phyloP scores from a whole-genome alignment of 2,113 vertebrate genomes.

The Myxocyprinus asiaticus region DNA sequence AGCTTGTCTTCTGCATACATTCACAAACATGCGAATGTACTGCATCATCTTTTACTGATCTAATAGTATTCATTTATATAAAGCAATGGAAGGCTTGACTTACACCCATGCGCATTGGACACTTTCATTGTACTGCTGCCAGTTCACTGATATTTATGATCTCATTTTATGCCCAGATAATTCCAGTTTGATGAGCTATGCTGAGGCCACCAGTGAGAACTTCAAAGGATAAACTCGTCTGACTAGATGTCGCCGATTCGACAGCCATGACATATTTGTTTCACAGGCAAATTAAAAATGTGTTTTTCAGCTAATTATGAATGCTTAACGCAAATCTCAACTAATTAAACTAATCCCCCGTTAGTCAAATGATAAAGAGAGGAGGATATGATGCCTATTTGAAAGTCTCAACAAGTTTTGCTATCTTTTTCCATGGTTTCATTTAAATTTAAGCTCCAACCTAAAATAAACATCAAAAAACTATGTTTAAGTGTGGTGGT shows the following conservation, averaged over 20 bases:
- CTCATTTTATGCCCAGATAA: conserved; percentile 10
- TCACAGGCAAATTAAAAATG: conserved; percentile 40
- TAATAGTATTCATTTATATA: background rate
- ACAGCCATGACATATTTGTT: conserved; percentile 36
- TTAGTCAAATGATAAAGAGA: conserved; percentile 19
- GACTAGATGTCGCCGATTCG: conserved; percentile 13
- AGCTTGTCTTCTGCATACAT: too few species aligned
- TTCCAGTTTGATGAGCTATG: background rate
- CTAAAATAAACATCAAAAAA: conserved; percentile 25
- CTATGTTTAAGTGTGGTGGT: too few species aligned
- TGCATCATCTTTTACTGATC: too few species aligned
- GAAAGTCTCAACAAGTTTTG: background rate
- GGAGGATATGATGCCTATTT: conserved; percentile 5
- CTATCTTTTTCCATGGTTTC: background rate
- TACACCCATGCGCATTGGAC: background rate
- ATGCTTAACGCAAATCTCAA: conserved; percentile 35
- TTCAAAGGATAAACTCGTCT: conserved; percentile 1
- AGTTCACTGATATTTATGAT: conserved; percentile 16
- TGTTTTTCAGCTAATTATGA: conserved; percentile 43
- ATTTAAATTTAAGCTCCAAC: background rate
- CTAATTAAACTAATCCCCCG: conserved; percentile 48
- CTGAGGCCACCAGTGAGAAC: conserved; percentile 21
- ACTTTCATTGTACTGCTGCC: background rate
- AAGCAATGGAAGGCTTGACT: background rate
- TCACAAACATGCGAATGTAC: too few species aligned